Conservation (phyloP, 2,113 vertebrate genomes). For the Nibea albiflora region DNA sequence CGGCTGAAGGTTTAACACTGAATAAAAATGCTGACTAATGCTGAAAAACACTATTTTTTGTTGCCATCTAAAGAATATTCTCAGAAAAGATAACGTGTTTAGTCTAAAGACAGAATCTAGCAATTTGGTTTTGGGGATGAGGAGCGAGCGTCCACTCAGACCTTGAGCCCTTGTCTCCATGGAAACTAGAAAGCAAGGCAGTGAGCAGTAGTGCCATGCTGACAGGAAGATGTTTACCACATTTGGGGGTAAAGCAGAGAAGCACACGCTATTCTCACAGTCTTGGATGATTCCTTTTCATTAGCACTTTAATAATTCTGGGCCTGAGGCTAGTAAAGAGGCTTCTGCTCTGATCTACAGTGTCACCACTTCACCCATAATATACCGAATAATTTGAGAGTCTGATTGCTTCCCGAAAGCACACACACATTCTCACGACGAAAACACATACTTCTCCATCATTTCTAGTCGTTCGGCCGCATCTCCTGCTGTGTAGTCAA, state of each 20-base stretch:
- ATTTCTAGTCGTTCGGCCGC: slow-evolving; percentile 82
- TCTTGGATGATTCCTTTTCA: slow-evolving; percentile 37
- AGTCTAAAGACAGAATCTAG: slow-evolving; percentile 19
- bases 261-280: slow-evolving; percentile 7
- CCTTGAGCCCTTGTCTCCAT: slow-evolving; percentile 58
- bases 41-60: background rate
- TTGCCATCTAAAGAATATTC: background rate
- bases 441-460: slow-evolving; percentile 85
- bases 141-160: slow-evolving; percentile 20
- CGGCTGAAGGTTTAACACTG: background rate
- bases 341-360: slow-evolving; percentile 4
- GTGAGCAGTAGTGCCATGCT: slow-evolving; percentile 31
- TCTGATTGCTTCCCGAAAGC: background rate
- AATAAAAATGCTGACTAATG: background rate
- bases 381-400: background rate
- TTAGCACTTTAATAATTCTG: slow-evolving; percentile 28
- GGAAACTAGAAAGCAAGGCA: slow-evolving; percentile 65
- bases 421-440: background rate
- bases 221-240: slow-evolving; percentile 46
- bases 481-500: slow-evolving; percentile 89
- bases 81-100: background rate
- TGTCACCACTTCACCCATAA: background rate
- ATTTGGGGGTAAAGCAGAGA: slow-evolving; percentile 12
- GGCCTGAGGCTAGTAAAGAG: background rate
- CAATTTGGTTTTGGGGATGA: background rate